Conservation (phyloP, 2,797 vertebrate species). For the Cryptoblepharus egeriae region DNA sequence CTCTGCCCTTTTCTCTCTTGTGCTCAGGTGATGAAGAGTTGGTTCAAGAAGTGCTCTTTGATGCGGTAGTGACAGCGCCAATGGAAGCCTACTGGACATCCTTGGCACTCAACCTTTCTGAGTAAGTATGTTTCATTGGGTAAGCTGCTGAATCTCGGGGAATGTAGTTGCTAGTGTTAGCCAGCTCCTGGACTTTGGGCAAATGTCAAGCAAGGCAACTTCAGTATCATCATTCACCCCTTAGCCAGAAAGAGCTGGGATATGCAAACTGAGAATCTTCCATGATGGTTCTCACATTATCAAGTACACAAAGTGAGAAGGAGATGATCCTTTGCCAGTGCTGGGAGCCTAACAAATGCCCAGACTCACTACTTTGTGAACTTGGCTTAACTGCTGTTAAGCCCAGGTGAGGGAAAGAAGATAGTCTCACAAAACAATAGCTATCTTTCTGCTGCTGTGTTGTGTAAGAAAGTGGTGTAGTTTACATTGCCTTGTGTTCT, state of each 20-base stretch:
- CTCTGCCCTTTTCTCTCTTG: constrained; percentile 6
- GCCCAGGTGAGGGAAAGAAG: not conserved
- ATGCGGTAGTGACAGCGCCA: constrained; percentile 94
- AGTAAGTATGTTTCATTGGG: constrained; percentile 71
- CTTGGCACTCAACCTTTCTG: constrained; percentile 86
- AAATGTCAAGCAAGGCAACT: not conserved
- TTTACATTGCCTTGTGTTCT: not conserved
- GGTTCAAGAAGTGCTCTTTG: constrained; percentile 90
- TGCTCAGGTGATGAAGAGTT: constrained; percentile 86
- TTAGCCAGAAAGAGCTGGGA: not conserved
- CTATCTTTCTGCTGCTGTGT: too few species aligned
- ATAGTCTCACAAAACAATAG: not conserved
- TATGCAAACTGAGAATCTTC: not conserved
- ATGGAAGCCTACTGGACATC: constrained; percentile 98
- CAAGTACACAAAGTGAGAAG: not conserved
- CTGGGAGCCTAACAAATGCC: not conserved
- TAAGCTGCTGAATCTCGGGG: not conserved
- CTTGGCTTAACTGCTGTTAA: not conserved
- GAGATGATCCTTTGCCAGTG: not conserved
- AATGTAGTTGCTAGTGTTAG: too few species aligned
- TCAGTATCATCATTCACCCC: not conserved
- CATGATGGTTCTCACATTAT: not conserved
- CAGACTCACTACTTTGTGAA: not conserved
- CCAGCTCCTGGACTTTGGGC: not conserved
- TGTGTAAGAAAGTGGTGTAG: not conserved